These are phyloP conservation scores for Patiria miniata DNA, from an alignment of 35 echinoderm and acorn worm species.

Conservation along the genomic window DNA sequence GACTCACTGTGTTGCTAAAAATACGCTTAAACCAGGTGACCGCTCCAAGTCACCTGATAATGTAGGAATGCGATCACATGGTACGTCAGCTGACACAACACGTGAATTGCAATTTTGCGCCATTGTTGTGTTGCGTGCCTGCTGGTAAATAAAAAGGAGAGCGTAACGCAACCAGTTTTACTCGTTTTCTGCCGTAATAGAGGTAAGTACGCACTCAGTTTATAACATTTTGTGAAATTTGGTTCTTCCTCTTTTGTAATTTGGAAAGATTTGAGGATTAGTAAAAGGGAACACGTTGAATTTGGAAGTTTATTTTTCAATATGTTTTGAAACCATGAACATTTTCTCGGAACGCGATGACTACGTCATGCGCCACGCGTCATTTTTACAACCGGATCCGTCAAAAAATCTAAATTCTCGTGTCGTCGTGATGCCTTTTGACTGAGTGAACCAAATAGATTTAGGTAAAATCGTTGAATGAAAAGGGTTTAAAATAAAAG, in stretches of 20 bases:
- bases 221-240: not conserved
- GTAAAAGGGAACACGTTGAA: too few relatives aligned
- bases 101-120: not conserved
- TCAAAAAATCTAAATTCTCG: too few relatives aligned
- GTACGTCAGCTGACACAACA: conserved; percentile 7
- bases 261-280: too few relatives aligned
- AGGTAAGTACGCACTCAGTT: not conserved
- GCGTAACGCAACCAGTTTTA: not conserved
- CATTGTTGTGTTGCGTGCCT: not conserved
- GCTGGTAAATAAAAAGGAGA: conserved; percentile 1
- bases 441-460: too few relatives aligned
- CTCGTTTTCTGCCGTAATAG: not conserved
- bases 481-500: too few relatives aligned
- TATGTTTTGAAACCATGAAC: too few relatives aligned
- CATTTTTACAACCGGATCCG: too few relatives aligned
- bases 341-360: too few relatives aligned
- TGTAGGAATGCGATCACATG: not conserved
- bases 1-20: not conserved
- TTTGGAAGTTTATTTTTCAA: too few relatives aligned
- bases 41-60: not conserved
- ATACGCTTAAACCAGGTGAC: not conserved
- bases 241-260: not conserved
- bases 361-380: too few relatives aligned
- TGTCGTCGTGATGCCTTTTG: too few relatives aligned
- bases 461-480: too few relatives aligned